Conservation (phyloP, 1,140 invertebrate genomes). For the Dreissena polymorpha region DNA sequence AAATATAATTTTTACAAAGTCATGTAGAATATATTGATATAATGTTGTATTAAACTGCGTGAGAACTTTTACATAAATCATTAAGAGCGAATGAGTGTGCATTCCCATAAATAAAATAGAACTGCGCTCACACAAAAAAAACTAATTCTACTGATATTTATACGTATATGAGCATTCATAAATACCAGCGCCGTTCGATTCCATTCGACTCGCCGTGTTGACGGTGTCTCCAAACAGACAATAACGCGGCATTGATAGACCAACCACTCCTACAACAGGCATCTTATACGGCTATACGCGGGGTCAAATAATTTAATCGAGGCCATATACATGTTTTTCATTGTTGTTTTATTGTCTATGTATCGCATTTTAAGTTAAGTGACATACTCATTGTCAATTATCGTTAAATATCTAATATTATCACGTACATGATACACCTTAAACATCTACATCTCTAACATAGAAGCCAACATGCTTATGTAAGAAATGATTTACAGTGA, state of each 20-base stretch:
- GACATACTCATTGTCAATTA: neutral
- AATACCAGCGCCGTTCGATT: conserved; percentile 84
- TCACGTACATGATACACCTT: no score
- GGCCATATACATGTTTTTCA: no score
- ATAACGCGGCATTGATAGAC: conserved; percentile 93
- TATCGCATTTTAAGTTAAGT: neutral
- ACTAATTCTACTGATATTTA: neutral
- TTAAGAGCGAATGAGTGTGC: neutral
- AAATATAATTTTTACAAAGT: neutral
- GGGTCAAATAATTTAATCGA: no score
- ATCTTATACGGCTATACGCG: neutral
- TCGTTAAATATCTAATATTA: neutral
- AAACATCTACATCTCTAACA: no score
- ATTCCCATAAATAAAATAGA: neutral
- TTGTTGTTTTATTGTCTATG: neutral
- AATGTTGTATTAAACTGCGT: neutral
- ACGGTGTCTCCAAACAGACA: conserved; percentile 92
- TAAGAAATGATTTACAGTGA: no score
- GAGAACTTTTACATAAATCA: neutral
- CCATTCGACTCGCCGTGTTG: conserved; percentile 95
- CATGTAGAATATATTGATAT: neutral
- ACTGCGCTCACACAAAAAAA: neutral
- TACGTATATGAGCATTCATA: neutral
- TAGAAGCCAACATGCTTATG: no score
- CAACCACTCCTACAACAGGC: conserved; percentile 87